phyloP scores from a whole-genome alignment of 2,113 vertebrate species.

The Spilogale gracilis region DNA sequence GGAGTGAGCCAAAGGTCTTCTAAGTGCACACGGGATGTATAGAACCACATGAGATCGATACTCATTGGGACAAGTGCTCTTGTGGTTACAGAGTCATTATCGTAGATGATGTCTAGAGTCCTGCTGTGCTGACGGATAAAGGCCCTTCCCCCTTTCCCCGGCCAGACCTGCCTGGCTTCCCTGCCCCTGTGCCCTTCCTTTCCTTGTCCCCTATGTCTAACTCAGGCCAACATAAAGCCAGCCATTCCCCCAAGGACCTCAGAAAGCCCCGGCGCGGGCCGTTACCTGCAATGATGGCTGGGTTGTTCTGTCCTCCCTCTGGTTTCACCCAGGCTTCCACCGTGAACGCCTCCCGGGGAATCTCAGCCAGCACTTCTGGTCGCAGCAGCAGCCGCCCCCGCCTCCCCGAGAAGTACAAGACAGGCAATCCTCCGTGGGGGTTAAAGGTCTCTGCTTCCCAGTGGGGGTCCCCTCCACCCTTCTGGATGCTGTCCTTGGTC shows the following conservation, averaged over 20 bases:
- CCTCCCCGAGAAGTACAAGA: slow-evolving; percentile 93
- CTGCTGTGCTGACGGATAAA: neutral
- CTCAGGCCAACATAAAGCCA: neutral
- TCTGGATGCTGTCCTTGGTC: neutral
- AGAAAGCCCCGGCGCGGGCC: neutral
- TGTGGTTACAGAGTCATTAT: neutral
- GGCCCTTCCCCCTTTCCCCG: neutral
- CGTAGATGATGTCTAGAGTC: neutral
- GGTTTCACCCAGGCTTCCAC: slow-evolving; percentile 95
- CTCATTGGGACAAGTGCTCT: neutral
- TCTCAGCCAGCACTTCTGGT: slow-evolving; percentile 86
- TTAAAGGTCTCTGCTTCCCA: slow-evolving; percentile 40
- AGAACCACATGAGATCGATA: neutral
- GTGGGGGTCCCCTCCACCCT: slow-evolving; percentile 1
- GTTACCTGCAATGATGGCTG: slow-evolving; percentile 95
- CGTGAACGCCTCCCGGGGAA: slow-evolving; percentile 93
- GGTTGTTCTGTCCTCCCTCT: slow-evolving; percentile 96
- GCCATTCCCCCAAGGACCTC: neutral
- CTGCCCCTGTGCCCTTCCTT: neutral
- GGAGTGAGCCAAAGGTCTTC: neutral
- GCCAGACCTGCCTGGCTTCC: neutral
- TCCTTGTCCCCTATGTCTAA: neutral
- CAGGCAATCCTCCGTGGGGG: slow-evolving; percentile 86
- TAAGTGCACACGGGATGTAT: neutral
- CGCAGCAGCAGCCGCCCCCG: slow-evolving; percentile 91